A percentile compares a stretch with the other conserved stretches of the same genome.
Evolutionary conservation across 1,140 invertebrate genomes (phyloP).

Genomic region (Mesaphorura yosii): DNA sequence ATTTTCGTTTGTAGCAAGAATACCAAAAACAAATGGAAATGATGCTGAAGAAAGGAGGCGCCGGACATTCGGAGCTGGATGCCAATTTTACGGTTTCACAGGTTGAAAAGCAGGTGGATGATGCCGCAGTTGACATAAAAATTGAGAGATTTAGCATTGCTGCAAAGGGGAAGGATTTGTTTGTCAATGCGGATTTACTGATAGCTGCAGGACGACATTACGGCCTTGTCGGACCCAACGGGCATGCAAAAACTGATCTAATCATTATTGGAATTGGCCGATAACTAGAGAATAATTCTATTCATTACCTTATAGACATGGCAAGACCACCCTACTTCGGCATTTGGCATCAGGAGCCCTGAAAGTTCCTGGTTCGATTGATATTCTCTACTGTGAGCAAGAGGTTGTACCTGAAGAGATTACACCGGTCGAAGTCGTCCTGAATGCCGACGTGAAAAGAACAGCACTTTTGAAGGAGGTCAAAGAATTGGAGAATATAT

Average conservation of each 20-base stretch:
- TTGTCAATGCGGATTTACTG: slow-evolving; percentile 88
- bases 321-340: slow-evolving; percentile 94
- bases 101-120: slow-evolving; percentile 73
- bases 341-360: slow-evolving; percentile 82
- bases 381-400: slow-evolving; percentile 97
- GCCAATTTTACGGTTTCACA: slow-evolving; percentile 95
- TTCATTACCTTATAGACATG: too few species aligned
- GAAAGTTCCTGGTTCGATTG: slow-evolving; percentile 89
- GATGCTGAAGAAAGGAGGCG: slow-evolving; percentile 73
- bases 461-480: slow-evolving; percentile 67
- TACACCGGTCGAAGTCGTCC: slow-evolving; percentile 79
- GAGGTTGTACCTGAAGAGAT: slow-evolving; percentile 89
- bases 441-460: slow-evolving; percentile 84
- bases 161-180: slow-evolving; percentile 93
- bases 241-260: too few species aligned
- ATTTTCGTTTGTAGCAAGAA: slow-evolving; percentile 49
- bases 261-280: too few species aligned
- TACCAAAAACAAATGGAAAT: slow-evolving; percentile 84
- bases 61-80: slow-evolving; percentile 74
- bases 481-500: slow-evolving; percentile 64
- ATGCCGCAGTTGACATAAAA: slow-evolving; percentile 96
- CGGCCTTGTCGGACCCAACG: slow-evolving; percentile 96
- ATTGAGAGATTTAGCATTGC: slow-evolving; percentile 97
- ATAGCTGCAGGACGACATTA: slow-evolving; percentile 91
- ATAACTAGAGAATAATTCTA: too few species aligned